Evolutionary conservation across 2,888 invertebrate species (phyloP), one percentile per base, ranked within the genome.

Genomic region (Cremastinae sp.): DNA sequence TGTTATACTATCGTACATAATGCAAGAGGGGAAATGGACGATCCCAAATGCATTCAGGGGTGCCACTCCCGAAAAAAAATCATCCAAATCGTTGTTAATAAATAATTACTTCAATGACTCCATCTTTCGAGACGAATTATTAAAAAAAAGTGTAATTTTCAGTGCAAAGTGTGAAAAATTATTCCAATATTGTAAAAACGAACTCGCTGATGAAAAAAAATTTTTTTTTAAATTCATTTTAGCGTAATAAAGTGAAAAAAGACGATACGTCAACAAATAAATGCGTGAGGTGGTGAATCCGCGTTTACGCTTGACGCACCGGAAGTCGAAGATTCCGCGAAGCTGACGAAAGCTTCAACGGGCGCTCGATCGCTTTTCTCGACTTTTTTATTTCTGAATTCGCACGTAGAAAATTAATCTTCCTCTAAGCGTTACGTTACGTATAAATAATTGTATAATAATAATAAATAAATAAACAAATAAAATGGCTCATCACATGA

Each of bases 401-500:
- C 39, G 3, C 20, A 14, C 47, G 18, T 37, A 56, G 28, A 58
- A n/a, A 18, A 18, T 58, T 9, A 37, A n/a, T 41, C 14, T 39
- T 28, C 5, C 28, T 2, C 28, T n/a, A 22, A 56, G 35, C 20
- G 14, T 1, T 35, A 22, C 28, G 10, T 9, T 20, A 43, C 41
- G 22, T 16, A 20, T 7, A 45, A 18, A 37, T 70, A 10, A 61
- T 56, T 58, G 14, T 49, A 45, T 28, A 72, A 69, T 41, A 55
- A 16, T 49, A 16, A 49, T 37, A 51, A 35, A 35, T 51, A 18
- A 14, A 47, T 66, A 58, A 47, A 69, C n/a, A 5, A 28, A 16
- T 59, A 81, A 51, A 65, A 89, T 89, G 89, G 88, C 89, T 55
- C 86, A 83, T 78, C 86, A 89, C 77, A 74, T 89, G 77, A 83